Base-by-base conservation (phyloP, 2,113 vertebrate species). In the Gambusia holbrooki region DNA sequence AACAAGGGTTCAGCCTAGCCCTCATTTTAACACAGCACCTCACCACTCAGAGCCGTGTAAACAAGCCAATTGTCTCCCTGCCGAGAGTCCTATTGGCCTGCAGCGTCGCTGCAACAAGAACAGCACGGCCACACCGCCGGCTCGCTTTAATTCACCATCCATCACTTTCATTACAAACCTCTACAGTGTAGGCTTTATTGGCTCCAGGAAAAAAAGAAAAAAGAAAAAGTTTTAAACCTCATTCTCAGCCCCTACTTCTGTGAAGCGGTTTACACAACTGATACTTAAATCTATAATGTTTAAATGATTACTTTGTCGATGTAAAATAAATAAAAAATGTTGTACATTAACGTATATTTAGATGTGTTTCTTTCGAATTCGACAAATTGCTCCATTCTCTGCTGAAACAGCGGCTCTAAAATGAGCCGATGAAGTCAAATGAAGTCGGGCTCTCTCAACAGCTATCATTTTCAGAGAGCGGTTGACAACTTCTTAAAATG, bases 111-210 rank as follows among this genome's bases (percentile, higher is more conserved):
- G 84, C 75, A 80, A 65, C 63, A 54, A 54, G 28, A 85, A 74
- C 80, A 85, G 66, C 76, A 51, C 48, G 54, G 65, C 82, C 83
- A 66, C 87, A 80, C 77, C 74, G 40, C 76, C 60, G 58, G 84
- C 87, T 76, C 58, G 32, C 86, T 77, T 75, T 84, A 87, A 80
- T 83, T 87, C 85, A 61, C 89, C 89, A 91, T 93, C 90, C 81
- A 92, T 92, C 92, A 93, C 83, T 71, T 77, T 88, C 82, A 89
- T 90, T 91, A 90, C 79, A 66, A 54, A 85, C 68, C 82, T 75
- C 74, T 67, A 81, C 83, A 74, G 80, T 76, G 71, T 61, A n/a
- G 67, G 29, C 74, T 68, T 71, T 69, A 76, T 67, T 82, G 80
- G 84, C 81, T 66, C 69, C 48, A 13, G 77, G 51, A 51, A n/a